Percentiles rank a stretch among this genome's conserved stretches.
These are phyloP conservation scores for Bembecia ichneumoniformis DNA, from an alignment of 2,888 invertebrate species.

Conservation along the genomic window DNA sequence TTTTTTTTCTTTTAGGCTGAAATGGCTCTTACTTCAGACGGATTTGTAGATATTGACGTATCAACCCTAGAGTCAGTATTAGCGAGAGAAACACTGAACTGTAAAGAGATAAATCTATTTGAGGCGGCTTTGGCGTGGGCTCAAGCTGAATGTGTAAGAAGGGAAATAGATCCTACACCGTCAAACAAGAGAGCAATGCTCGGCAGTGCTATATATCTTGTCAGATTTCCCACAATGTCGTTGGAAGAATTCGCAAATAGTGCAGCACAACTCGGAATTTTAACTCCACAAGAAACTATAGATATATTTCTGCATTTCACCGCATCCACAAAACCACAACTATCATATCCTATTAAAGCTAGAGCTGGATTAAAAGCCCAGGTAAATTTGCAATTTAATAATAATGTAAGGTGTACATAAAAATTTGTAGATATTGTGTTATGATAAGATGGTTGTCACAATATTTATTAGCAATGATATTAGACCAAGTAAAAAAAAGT, in stretches of 20 bases:
- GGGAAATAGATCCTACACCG: constrained; percentile 85
- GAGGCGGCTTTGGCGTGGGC: constrained; percentile 96
- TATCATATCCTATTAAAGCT: constrained; percentile 86
- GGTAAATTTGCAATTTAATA: constrained; percentile 54
- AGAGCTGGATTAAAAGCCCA: constrained; percentile 91
- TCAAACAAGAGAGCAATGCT: constrained; percentile 84
- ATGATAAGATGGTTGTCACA: too few relatives aligned
- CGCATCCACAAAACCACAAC: constrained; percentile 86
- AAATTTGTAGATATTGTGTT: neutral
- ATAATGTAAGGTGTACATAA: neutral
- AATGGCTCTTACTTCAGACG: constrained; percentile 95
- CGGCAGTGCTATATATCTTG: constrained; percentile 85
- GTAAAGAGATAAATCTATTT: constrained; percentile 92
- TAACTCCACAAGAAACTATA: constrained; percentile 93
- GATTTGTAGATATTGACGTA: constrained; percentile 95
- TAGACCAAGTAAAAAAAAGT: too few relatives aligned
- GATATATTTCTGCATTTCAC: constrained; percentile 96
- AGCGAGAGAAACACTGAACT: constrained; percentile 93
- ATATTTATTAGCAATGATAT: too few relatives aligned
- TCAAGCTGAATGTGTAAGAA: constrained; percentile 87
- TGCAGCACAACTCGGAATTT: constrained; percentile 92
- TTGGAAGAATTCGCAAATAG: constrained; percentile 93
- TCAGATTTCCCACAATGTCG: constrained; percentile 95
- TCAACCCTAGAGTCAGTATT: constrained; percentile 93
- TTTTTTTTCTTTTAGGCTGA: constrained; percentile 79